A percentile compares a stretch with the other conserved stretches of the same genome.
These are phyloP conservation scores for Psammodynastes pulverulentus DNA, from an alignment of 2,113 vertebrate species.

Conservation along the genomic window DNA sequence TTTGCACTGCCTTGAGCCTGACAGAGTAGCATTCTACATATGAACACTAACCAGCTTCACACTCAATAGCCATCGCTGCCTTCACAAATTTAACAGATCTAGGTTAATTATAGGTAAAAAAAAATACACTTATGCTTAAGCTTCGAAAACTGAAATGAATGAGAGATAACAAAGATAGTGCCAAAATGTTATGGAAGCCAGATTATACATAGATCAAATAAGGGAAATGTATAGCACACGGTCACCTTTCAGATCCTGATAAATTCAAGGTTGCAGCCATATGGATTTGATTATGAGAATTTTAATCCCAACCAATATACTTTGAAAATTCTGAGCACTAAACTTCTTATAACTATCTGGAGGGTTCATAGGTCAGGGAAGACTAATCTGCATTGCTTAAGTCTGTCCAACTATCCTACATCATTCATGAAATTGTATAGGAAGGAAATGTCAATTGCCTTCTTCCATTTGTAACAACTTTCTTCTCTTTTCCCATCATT, in stretches of 20 bases:
- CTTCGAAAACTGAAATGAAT: background rate
- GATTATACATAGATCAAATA: background rate
- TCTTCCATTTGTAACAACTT: background rate
- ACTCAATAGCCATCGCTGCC: background rate
- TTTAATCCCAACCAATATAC: background rate
- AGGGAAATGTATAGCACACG: background rate
- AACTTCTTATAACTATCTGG: background rate
- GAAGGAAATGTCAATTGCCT: background rate
- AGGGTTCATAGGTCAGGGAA: background rate
- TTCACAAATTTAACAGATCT: background rate
- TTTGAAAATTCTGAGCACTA: background rate
- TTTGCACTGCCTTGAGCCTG: background rate
- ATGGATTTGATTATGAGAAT: background rate
- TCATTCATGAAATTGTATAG: background rate
- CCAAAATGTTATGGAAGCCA: background rate
- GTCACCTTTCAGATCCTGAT: background rate
- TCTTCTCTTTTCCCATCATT: background rate
- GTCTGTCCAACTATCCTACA: background rate
- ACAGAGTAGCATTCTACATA: background rate
- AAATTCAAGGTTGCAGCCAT: background rate
- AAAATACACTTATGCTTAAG: background rate
- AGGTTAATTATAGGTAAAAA: constrained; percentile 17
- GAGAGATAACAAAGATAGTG: background rate
- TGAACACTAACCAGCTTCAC: background rate
- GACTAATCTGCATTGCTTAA: background rate